phyloP scores from a whole-genome alignment of 2,113 vertebrate genomes.

The Pongo abelii region DNA sequence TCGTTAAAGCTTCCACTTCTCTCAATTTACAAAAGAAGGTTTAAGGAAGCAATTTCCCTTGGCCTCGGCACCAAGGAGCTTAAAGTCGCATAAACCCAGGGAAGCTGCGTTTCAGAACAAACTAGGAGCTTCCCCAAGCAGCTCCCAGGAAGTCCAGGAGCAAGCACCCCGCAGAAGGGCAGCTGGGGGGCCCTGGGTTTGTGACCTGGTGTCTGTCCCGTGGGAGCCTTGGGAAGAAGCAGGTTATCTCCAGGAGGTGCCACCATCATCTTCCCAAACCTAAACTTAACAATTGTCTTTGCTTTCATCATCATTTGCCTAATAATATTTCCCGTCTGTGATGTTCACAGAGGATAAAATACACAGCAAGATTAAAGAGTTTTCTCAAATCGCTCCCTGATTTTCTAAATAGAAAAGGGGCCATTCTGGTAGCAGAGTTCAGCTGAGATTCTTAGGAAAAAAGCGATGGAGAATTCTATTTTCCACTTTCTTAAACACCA shows the following conservation, averaged over 20 bases:
- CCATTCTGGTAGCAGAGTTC: neutral
- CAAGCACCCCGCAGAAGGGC: neutral
- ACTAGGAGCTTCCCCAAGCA: neutral
- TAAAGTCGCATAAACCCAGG: constrained; percentile 9
- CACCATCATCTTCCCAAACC: neutral
- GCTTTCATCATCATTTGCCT: neutral
- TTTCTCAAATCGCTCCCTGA: neutral
- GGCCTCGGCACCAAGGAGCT: constrained; percentile 43
- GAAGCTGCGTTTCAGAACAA: neutral
- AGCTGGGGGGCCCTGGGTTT: fast-evolving
- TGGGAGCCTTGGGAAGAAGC: neutral
- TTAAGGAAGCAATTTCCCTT: constrained; percentile 54
- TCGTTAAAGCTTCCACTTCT: neutral
- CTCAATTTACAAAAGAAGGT: neutral
- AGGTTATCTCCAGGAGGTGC: fast-evolving
- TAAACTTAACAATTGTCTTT: fast-evolving
- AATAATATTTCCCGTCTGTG: neutral
- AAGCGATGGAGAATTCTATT: neutral
- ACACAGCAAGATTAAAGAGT: neutral
- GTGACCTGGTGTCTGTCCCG: neutral
- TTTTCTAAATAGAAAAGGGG: neutral
- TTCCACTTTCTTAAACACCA: constrained; percentile 47
- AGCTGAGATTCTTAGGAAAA: neutral
- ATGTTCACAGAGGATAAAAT: neutral
- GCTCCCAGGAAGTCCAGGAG: neutral